A percentile compares a stretch with the other conserved stretches of the same genome.
Conservation (phyloP, 2,888 invertebrate species). For the Agrilus cyanescens region DNA sequence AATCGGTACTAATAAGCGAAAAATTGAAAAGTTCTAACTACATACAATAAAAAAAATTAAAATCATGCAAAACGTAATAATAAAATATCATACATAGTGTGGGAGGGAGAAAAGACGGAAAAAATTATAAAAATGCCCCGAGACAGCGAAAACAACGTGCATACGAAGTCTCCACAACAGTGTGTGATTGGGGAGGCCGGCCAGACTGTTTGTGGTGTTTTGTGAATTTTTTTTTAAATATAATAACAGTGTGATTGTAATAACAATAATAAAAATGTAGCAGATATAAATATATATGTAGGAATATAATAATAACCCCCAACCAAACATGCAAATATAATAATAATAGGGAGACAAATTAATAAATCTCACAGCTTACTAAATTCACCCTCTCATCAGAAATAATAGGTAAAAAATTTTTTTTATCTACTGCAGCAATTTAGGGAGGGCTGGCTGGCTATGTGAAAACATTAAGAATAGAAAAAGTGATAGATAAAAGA, state of each 20-base stretch:
- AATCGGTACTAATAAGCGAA: too few relatives aligned
- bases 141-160: slow-evolving; percentile 23
- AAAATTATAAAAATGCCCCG: slow-evolving; percentile 14
- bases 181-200: slow-evolving; percentile 27
- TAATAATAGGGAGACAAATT: slow-evolving; percentile 17
- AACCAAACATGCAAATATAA: slow-evolving; percentile 22
- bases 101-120: too few relatives aligned
- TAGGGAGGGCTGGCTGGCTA: too few relatives aligned
- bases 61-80: slow-evolving; percentile 10
- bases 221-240: too few relatives aligned
- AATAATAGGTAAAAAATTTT: slow-evolving; percentile 8
- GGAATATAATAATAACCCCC: slow-evolving; percentile 10
- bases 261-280: slow-evolving; percentile 6
- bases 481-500: slow-evolving; percentile 13
- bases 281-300: slow-evolving; percentile 4
- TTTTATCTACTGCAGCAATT: slow-evolving; percentile 8
- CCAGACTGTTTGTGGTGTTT: slow-evolving; percentile 29
- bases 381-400: slow-evolving; percentile 4
- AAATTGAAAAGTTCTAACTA: too few relatives aligned
- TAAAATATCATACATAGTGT: slow-evolving; percentile 1
- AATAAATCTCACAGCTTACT: slow-evolving; percentile 21
- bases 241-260: too few relatives aligned
- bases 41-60: slow-evolving; percentile 2
- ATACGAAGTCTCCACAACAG: slow-evolving; percentile 21
- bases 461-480: too few relatives aligned